Evolutionary conservation across 2,113 vertebrate species (phyloP).

Genomic region (Spea bombifrons): DNA sequence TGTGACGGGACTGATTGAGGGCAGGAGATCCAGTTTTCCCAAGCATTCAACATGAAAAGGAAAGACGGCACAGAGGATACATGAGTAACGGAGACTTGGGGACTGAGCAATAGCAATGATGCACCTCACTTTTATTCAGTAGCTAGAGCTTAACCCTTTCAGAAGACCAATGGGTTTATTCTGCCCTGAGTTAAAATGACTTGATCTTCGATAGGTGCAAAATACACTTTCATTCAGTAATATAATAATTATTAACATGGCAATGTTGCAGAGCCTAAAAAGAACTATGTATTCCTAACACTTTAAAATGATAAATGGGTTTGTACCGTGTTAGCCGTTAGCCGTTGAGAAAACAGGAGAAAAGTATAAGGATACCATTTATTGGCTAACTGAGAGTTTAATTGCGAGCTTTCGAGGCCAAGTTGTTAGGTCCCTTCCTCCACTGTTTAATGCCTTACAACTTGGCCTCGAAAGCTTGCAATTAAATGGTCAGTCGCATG

Average conservation of each 20-base stretch:
- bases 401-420: too few relatives aligned
- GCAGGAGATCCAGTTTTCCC: conserved; percentile 35
- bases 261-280: background rate
- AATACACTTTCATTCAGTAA: background rate
- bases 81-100: conserved; percentile 17
- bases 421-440: too few relatives aligned
- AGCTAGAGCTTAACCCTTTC: conserved; percentile 18
- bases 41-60: conserved; percentile 38
- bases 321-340: too few relatives aligned
- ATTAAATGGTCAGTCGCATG: too few relatives aligned
- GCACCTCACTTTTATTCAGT: conserved; percentile 26
- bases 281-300: too few relatives aligned
- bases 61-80: background rate
- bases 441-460: too few relatives aligned
- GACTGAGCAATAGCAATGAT: conserved; percentile 31
- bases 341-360: too few relatives aligned
- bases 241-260: background rate
- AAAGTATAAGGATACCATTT: too few relatives aligned
- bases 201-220: background rate
- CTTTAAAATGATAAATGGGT: too few relatives aligned
- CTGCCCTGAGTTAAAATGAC: background rate
- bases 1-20: conserved; percentile 40
- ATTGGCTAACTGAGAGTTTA: too few relatives aligned
- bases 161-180: conserved; percentile 8
- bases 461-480: too few relatives aligned